Base-by-base conservation (phyloP, 1,140 invertebrate species). In the Drosophila bocki region DNA sequence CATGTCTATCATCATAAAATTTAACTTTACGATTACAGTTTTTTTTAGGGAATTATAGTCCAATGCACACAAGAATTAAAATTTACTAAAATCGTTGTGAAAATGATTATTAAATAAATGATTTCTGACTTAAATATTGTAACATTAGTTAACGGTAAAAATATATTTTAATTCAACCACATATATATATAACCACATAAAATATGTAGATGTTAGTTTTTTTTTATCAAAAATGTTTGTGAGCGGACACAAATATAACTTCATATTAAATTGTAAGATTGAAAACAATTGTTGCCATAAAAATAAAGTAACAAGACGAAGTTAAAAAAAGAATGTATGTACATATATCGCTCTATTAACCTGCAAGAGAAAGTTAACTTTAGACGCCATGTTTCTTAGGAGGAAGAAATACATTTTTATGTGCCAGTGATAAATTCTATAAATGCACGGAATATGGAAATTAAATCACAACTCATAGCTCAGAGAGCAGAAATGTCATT, bases 381-480 rank as follows among this genome's bases (percentile, higher is more conserved):
- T 15, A 3, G 15, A 13, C 13, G 8, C 7, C 15, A 3, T 29
- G 22, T 48, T 48, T 48, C 7, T n/a, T 15, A 8, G 11, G 15
- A 42, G 33, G 2, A 12, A 11, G 13, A 33, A 42, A 19, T 63
- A 50, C 22, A 51, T 53, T 41, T 42, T 41, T 59, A 19, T 50
- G 57, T 59, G 26, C 4, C 8, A 29, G 8, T 50, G 26, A 50
- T 50, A 41, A 33, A 57, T 64, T 48, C 50, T 51, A 65, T 80
- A 84, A 84, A 90, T 54, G 62, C 85, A 90, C 85, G 85, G 79
- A 72, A 90, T 90, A 83, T 88, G 78, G 53, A 82, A 82, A 82
- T 90, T 86, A 80, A 82, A 82, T 64, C 63, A 59, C 48, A 59
- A 57, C 35, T 32, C 50, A 17, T 9, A 35, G 57, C 63, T 37